These are phyloP conservation scores for Pitangus sulphuratus DNA, from an alignment of 2,797 vertebrate genomes.

Conservation along the genomic window DNA sequence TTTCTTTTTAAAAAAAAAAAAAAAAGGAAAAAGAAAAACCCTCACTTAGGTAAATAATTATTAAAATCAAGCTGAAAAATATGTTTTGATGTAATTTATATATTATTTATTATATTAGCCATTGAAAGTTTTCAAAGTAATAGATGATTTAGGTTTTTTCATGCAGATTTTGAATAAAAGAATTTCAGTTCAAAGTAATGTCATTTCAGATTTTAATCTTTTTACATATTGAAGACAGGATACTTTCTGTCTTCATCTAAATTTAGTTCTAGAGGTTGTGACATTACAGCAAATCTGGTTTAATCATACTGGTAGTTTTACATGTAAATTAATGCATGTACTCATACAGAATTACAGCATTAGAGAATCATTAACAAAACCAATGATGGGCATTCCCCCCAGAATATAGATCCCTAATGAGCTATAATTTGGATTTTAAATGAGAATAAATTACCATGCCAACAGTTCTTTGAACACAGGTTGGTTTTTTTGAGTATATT, in stretches of 20 bases:
- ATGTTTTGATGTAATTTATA: not conserved
- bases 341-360: slow-evolving; percentile 27
- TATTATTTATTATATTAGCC: not conserved
- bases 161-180: not conserved
- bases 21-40: fast-evolving
- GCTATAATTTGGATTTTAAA: slow-evolving; percentile 42
- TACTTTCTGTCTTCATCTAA: not conserved
- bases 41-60: not conserved
- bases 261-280: slow-evolving; percentile 24
- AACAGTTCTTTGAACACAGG: slow-evolving; percentile 12
- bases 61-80: not conserved
- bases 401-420: slow-evolving; percentile 34
- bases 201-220: not conserved
- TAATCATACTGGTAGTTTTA: slow-evolving; percentile 26
- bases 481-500: not conserved
- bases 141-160: not conserved
- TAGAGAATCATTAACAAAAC: slow-evolving; percentile 50
- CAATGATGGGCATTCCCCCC: slow-evolving; percentile 24
- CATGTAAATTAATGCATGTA: slow-evolving; percentile 42
- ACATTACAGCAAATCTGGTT: not conserved
- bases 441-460: slow-evolving; percentile 30
- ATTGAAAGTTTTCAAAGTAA: not conserved
- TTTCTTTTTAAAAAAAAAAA: not conserved
- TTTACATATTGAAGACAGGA: not conserved
- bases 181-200: not conserved